Evolutionary conservation across 2,113 vertebrate species (phyloP), one percentile per base, ranked within the genome.

Genomic region (Raja brachyura): DNA sequence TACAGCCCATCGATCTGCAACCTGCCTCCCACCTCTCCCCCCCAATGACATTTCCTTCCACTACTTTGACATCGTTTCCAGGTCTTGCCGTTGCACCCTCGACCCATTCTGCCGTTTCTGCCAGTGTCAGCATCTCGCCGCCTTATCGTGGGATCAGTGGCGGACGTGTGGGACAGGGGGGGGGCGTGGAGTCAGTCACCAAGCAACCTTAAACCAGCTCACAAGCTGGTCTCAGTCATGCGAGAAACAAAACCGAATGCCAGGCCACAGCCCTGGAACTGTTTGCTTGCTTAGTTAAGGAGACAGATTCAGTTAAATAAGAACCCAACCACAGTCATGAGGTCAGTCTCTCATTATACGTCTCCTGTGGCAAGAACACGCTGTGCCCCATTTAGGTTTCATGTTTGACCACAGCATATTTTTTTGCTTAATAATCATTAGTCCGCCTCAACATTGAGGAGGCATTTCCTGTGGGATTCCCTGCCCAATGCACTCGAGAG

Each of bases 321-420:
- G 59, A 63, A 31, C 83, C n/a, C 59, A 88, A 63, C 83, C 83
- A 88, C 83, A 88, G 83, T 88, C 59, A 88, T 63, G 83, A 88
- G 59, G 59, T 88, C 59, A 88, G 83, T 59, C n/a, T 88, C n/a
- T 88, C 83, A 88, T 88, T 88, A 66, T 66, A 14, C 7, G 5
- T 31, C 59, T 88, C n/a, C 83, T 88, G 59, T 88, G 83, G 83
- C 83, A 66, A 66, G 83, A 63, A 63, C 83, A 88, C 28, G n/a
- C 13, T 88, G 83, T 63, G 28, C 83, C 81, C 81, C 31, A 63
- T 66, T 88, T 63, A 28, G 83, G 59, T 61, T 63, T 31, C 11
- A 6, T 18, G 31, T 66, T 18, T 18, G n/a, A n/a, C 83, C 14
- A 31, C 13, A 1, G 59, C 83, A 88, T 63, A 88, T 63, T 88